Percentiles rank a stretch among this genome's conserved stretches.
These are phyloP conservation scores for Todus mexicanus DNA, from an alignment of 2,797 vertebrate species.

Conservation along the genomic window DNA sequence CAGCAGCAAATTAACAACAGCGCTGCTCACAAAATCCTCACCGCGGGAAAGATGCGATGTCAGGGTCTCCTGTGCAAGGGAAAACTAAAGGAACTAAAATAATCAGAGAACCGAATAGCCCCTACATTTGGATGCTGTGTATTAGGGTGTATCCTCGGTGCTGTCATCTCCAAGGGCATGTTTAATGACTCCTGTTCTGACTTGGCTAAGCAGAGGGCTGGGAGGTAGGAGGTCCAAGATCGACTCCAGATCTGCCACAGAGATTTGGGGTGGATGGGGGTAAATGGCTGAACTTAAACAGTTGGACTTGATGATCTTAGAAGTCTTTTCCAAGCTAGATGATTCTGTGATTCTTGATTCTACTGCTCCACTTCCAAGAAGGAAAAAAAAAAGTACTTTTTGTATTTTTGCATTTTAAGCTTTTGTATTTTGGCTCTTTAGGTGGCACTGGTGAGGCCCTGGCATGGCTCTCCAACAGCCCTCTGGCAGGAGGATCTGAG, in stretches of 20 bases:
- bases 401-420: too few species aligned
- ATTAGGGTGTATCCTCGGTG: not conserved
- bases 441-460: not conserved
- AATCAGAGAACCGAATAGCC: not conserved
- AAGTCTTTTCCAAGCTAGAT: too few species aligned
- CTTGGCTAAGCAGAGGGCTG: not conserved
- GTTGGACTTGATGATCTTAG: too few species aligned
- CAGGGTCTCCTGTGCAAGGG: not conserved
- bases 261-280: not conserved
- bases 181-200: not conserved
- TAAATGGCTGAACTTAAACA: not conserved
- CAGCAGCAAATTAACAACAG: not conserved
- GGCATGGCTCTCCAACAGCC: not conserved
- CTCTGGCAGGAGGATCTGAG: not conserved
- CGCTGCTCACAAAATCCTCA: not conserved
- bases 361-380: not conserved
- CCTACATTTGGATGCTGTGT: not conserved
- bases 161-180: not conserved
- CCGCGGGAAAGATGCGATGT: not conserved
- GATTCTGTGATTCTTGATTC: too few species aligned
- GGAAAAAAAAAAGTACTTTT: not conserved
- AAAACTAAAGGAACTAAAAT: not conserved
- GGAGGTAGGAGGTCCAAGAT: not conserved
- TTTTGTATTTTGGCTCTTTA: not conserved
- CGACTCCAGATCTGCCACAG: not conserved